Evolutionary conservation across 64 coral and sea anemone species (phyloP), one percentile per base, ranked within the genome.

Genomic region (Stichodactyla mertensii): DNA sequence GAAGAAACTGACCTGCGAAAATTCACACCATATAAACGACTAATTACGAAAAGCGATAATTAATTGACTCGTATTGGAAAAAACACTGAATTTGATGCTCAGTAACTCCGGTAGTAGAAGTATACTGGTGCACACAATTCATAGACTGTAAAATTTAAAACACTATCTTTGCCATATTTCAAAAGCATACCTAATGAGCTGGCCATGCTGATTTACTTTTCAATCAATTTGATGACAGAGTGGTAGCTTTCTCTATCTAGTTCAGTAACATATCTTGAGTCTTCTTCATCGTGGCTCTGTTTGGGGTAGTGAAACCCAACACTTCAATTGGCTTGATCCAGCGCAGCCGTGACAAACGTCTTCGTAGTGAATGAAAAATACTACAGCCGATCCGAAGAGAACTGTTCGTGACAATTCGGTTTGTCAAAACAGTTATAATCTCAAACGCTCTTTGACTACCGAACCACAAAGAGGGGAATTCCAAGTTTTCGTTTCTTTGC

Each of bases 1-100:
- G 94, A 51, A 99, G 88, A 67, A 99, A 94, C 61, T 95, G 93
- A 58, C 97, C 97, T 99, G 67, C 4, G 91, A 90, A 89, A 80
- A 67, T 88, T 85, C 79, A 84, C 78, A 85, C 78, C 81, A 71
- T 19, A 45, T 45, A 77, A 55, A 59, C 19, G 87, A 60, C 86
- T 57, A 89, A 92, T 92, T 92, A 92, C 16, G 9, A 85, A 85
- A 64, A 55, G 84, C 85, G 90, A 71, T 92, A 92, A 92, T 92
- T 92, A 79, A 92, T 78, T 85, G 69, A 26, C 26, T 74, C 23
- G 8, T 74, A 74, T 36, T 74, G 69, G 10, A 58, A 74, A 74
- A 74, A n/a, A 74, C 69, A 31, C 22, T 74, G 10, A 74, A 31
- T 74, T 31, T 27, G 69, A 26, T 74, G 23, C 20, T 23, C n/a